These are phyloP conservation scores for Aplidium turbinatum DNA, from an alignment of 23 tunicate genomes.

Conservation along the genomic window DNA sequence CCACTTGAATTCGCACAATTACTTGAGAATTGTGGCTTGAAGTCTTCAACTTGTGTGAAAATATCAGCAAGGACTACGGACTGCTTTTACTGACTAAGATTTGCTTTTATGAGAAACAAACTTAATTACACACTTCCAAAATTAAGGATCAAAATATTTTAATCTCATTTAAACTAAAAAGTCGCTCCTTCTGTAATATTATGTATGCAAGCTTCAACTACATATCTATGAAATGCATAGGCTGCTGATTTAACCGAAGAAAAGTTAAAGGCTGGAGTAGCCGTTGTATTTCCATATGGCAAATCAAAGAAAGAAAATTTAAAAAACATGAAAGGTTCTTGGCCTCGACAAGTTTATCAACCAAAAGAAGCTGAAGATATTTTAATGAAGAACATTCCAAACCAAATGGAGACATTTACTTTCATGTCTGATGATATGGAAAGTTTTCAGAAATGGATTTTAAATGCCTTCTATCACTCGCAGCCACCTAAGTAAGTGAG, in stretches of 20 bases:
- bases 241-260: slow-evolving; percentile 24
- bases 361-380: slow-evolving; percentile 42
- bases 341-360: slow-evolving; percentile 20
- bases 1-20: no score
- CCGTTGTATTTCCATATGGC: slow-evolving; percentile 52
- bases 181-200: no score
- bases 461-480: slow-evolving; percentile 53
- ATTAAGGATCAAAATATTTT: no score
- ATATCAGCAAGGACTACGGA: no score
- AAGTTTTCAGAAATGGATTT: slow-evolving; percentile 71
- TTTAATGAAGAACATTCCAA: slow-evolving; percentile 20
- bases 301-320: slow-evolving; percentile 1
- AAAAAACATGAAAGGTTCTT: background rate
- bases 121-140: no score
- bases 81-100: no score
- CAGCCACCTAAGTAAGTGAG: slow-evolving; percentile 62
- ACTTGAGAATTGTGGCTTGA: no score
- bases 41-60: no score
- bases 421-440: slow-evolving; percentile 45
- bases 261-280: slow-evolving; percentile 9
- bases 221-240: no score
- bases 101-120: no score
- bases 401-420: slow-evolving; percentile 30
- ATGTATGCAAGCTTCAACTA: no score
- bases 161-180: no score